These are phyloP conservation scores for Forbesichthys papilliferus DNA, from an alignment of 2,113 vertebrate species.

Conservation along the genomic window DNA sequence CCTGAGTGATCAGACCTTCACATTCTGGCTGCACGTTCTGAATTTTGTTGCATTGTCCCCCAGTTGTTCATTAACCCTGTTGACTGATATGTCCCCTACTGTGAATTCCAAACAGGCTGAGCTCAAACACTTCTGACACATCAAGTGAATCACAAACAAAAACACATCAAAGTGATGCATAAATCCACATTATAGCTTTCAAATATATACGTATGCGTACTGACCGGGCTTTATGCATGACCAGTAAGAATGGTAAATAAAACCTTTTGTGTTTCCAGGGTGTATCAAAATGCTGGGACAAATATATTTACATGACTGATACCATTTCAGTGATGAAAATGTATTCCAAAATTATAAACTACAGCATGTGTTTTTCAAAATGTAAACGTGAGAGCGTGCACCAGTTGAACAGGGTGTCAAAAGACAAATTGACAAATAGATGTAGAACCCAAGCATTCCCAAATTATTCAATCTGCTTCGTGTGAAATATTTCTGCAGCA, in stretches of 20 bases:
- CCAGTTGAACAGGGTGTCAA: too few relatives aligned
- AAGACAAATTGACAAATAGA: too few relatives aligned
- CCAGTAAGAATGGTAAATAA: conserved; percentile 12
- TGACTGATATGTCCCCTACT: conserved; percentile 9
- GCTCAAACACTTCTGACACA: conserved; percentile 19
- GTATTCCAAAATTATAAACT: too few relatives aligned
- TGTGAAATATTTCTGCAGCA: too few relatives aligned
- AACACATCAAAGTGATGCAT: conserved; percentile 54
- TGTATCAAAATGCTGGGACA: conserved; percentile 7
- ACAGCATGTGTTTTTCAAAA: too few relatives aligned
- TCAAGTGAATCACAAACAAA: conserved; percentile 23
- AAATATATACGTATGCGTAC: conserved; percentile 52
- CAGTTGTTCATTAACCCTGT: conserved; percentile 23
- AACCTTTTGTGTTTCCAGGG: conserved; percentile 28
- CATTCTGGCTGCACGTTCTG: neutral
- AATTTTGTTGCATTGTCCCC: neutral
- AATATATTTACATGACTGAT: too few relatives aligned
- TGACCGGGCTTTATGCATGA: conserved; percentile 25
- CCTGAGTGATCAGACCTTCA: neutral
- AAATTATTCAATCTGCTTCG: too few relatives aligned
- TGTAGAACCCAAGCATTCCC: too few relatives aligned
- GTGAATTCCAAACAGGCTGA: conserved; percentile 21
- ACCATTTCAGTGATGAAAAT: too few relatives aligned
- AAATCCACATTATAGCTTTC: conserved; percentile 51
- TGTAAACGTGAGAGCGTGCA: too few relatives aligned